These are phyloP conservation scores for Scolopax bukidnonensis DNA, from an alignment of 2,797 vertebrate genomes.

Conservation along the genomic window DNA sequence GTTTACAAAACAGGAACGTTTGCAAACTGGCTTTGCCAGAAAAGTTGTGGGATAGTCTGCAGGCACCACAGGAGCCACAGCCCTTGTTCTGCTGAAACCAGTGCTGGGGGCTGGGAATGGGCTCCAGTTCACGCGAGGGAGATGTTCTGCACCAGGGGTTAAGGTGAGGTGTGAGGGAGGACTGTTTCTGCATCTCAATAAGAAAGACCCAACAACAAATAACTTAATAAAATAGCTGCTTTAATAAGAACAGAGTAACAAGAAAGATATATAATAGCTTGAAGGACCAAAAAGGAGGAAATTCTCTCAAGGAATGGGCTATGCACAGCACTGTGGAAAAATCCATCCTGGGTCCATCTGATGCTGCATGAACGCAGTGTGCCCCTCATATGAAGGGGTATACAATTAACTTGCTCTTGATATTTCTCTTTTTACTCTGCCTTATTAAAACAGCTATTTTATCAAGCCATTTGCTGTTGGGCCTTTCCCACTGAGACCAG, in stretches of 20 bases:
- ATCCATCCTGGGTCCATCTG: background rate
- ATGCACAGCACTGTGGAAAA: background rate
- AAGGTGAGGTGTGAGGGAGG: background rate
- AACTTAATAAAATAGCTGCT: background rate
- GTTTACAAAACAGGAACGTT: background rate
- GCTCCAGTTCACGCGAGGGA: accelerated
- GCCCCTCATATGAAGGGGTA: background rate
- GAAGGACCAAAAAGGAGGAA: background rate
- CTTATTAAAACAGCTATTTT: background rate
- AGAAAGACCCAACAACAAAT: background rate
- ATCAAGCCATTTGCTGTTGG: background rate
- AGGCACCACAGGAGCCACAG: background rate
- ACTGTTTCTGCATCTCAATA: background rate
- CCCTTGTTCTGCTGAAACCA: background rate
- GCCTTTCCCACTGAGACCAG: background rate
- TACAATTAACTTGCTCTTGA: background rate
- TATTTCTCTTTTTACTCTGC: background rate
- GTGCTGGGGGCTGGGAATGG: background rate
- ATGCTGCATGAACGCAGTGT: accelerated
- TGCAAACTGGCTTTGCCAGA: background rate
- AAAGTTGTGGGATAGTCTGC: background rate
- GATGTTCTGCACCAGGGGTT: accelerated
- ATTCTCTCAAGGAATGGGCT: background rate
- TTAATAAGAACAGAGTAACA: background rate
- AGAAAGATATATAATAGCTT: background rate